These are phyloP conservation scores for Polydrusus tereticollis DNA, from an alignment of 2,888 invertebrate genomes.

Conservation along the genomic window DNA sequence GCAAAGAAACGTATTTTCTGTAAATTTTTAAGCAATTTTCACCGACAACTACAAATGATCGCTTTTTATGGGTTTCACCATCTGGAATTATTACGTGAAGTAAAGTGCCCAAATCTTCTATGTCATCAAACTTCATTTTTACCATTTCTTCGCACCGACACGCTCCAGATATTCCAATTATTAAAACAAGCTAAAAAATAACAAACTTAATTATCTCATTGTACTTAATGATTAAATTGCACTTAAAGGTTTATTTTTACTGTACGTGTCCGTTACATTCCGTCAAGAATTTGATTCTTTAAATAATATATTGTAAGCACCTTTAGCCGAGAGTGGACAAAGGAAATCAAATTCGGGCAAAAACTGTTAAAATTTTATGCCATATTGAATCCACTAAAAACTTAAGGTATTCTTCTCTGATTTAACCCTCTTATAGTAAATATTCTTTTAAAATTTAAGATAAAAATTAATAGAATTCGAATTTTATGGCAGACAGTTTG, in stretches of 20 bases:
- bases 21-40: slow-evolving; percentile 31
- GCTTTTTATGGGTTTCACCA: slow-evolving; percentile 19
- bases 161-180: slow-evolving; percentile 43
- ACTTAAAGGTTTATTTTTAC: background rate
- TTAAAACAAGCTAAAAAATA: slow-evolving; percentile 38
- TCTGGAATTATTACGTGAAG: slow-evolving; percentile 40
- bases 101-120: slow-evolving; percentile 39
- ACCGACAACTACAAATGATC: slow-evolving; percentile 18
- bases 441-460: no score
- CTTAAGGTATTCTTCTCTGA: no score
- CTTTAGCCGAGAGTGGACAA: no score
- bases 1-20: slow-evolving; percentile 40
- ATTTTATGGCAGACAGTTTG: no score
- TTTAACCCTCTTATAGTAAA: no score
- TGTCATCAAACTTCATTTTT: slow-evolving; percentile 43
- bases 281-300: no score
- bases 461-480: no score
- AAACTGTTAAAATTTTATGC: no score
- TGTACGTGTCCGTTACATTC: background rate
- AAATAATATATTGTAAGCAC: no score
- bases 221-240: background rate
- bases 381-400: no score
- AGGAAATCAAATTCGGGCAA: no score
- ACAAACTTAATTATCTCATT: background rate
- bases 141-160: slow-evolving; percentile 46